Percentiles rank a stretch among this genome's conserved stretches.
Evolutionary conservation across 2,888 invertebrate genomes (phyloP).

Genomic region (Criorhina ranunculi): DNA sequence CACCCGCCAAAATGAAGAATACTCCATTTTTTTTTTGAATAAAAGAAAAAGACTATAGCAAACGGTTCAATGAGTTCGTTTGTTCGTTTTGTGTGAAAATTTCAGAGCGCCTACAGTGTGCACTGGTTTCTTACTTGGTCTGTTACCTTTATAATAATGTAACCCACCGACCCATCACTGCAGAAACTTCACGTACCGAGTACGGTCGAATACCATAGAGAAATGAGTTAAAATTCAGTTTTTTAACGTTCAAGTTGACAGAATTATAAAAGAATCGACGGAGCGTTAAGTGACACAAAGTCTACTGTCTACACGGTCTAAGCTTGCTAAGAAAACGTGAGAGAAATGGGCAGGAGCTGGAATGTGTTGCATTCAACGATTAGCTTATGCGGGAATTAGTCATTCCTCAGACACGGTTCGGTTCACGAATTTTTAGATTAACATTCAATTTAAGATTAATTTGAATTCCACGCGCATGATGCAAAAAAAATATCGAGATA

Average conservation of each 20-base stretch:
- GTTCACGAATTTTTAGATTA: constrained; percentile 20
- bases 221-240: constrained; percentile 55
- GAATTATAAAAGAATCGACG: constrained; percentile 48
- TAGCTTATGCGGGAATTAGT: constrained; percentile 26
- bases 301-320: constrained; percentile 16
- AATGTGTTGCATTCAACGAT: constrained; percentile 2
- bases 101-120: constrained; percentile 26
- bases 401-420: constrained; percentile 21
- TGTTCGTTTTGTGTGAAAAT: constrained; percentile 62
- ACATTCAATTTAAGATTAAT: constrained; percentile 45
- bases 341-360: not conserved
- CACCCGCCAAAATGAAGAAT: constrained; percentile 17
- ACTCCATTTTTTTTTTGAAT: constrained; percentile 1
- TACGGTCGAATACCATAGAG: constrained; percentile 20
- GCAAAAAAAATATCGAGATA: constrained; percentile 68
- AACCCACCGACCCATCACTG: constrained; percentile 28
- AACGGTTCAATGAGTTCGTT: constrained; percentile 58
- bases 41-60: constrained; percentile 14
- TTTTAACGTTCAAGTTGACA: constrained; percentile 57
- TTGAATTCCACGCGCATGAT: constrained; percentile 72
- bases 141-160: constrained; percentile 34
- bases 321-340: constrained; percentile 2
- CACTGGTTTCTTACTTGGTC: constrained; percentile 56
- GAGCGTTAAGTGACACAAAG: constrained; percentile 48
- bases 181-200: constrained; percentile 2